Evolutionary conservation across 2,113 vertebrate species (phyloP).

Genomic region (Microcebus murinus): DNA sequence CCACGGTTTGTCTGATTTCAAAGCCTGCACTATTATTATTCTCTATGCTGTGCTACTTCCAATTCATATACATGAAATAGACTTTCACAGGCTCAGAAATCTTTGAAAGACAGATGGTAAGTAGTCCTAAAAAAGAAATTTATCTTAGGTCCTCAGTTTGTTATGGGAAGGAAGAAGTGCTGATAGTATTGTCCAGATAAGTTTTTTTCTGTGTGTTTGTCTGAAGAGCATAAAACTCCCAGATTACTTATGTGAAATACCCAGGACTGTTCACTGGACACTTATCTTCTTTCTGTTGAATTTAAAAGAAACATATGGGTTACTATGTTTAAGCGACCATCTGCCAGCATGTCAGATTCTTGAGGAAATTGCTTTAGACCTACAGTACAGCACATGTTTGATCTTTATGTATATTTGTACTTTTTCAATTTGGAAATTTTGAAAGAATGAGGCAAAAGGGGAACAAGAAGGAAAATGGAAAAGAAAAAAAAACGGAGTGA

Average conservation of each 20-base stretch:
- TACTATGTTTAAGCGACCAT: slow-evolving; percentile 56
- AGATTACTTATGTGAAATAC: background rate
- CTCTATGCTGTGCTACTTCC: background rate
- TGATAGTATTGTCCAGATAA: slow-evolving; percentile 55
- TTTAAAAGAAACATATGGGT: slow-evolving; percentile 45
- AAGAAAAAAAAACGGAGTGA: background rate
- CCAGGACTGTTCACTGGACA: background rate
- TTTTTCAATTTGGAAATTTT: slow-evolving; percentile 44
- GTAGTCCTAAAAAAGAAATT: slow-evolving; percentile 51
- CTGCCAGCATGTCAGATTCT: slow-evolving; percentile 55
- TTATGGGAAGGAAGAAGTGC: slow-evolving; percentile 47
- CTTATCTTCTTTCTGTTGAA: slow-evolving; percentile 26
- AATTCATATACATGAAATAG: background rate
- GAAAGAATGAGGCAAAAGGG: slow-evolving; percentile 26
- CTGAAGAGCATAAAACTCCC: slow-evolving; percentile 32
- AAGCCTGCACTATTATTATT: background rate
- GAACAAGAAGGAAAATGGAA: background rate
- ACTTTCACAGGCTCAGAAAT: slow-evolving; percentile 59
- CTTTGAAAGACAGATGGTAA: slow-evolving; percentile 67
- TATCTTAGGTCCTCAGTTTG: slow-evolving; percentile 6
- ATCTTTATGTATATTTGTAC: slow-evolving; percentile 34
- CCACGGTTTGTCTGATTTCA: background rate
- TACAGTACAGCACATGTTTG: slow-evolving; percentile 6
- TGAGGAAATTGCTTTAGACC: slow-evolving; percentile 57
- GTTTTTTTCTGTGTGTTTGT: background rate